Evolutionary conservation across 2,888 invertebrate species (phyloP), one percentile per base, ranked within the genome.

Genomic region (Catocala sponsa): DNA sequence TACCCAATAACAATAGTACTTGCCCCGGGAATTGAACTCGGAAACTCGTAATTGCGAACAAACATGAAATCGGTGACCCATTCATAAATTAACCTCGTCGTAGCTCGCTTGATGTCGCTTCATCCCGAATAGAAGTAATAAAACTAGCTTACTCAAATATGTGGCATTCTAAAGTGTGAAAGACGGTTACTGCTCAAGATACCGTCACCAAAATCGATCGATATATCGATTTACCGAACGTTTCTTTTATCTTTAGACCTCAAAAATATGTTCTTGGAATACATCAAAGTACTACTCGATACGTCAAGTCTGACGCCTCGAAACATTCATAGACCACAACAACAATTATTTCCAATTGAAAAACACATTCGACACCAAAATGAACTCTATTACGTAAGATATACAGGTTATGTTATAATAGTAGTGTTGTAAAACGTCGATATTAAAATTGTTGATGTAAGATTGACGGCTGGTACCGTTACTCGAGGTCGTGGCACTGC

Each of bases 401-500:
- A 73, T 86, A 86, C 70, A 81, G 77, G 62, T 70, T 72, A 70
- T 71, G 70, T 76, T 75, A 76, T 79, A 73, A 73, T 79, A 73
- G 80, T 82, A 81, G 76, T 68, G 80, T 79, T 74, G 78, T 78
- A 82, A 78, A 82, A 75, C 78, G 63, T 83, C 77, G 79, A 77
- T 81, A 78, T 80, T 82, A 81, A 84, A 80, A 78, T 85, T 73
- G 88, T 88, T 88, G 90, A 90, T 89, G 83, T 64, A 78, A 89
- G 91, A 90, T 90, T 90, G 91, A 91, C 90, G 87, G 84, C 73
- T 82, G 79, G 76, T 83, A 84, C 91, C 91, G 91, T 90, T 91
- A 90, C 72, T 69, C 68, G 79, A 81, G 86, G 85, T 86, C 88
- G 87, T 85, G 84, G 85, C 87, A 86, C 80, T 87, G 87, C 84